Conservation (phyloP, 2,113 vertebrate species). For the Lepidothrix coronata region DNA sequence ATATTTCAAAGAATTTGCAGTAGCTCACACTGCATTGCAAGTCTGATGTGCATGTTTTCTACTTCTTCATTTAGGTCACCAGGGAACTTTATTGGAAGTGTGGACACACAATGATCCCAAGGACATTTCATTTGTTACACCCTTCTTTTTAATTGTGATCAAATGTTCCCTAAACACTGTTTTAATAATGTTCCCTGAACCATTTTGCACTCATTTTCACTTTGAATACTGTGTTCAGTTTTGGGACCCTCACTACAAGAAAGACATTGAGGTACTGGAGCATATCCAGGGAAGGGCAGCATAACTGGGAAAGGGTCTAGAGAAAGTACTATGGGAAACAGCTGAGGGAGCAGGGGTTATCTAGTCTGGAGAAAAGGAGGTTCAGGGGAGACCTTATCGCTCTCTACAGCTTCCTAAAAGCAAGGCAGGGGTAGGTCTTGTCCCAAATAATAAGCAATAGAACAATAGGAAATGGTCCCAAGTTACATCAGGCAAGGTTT, state of each 20-base stretch:
- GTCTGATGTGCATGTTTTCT: neutral
- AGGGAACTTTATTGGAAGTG: neutral
- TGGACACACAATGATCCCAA: neutral
- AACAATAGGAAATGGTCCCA: neutral
- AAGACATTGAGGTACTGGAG: neutral
- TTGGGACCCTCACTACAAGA: neutral
- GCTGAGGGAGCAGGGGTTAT: neutral
- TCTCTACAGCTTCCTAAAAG: neutral
- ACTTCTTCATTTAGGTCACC: neutral
- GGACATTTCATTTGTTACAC: neutral
- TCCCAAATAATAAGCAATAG: neutral
- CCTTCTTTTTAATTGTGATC: neutral
- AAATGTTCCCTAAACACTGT: neutral
- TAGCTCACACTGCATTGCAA: neutral
- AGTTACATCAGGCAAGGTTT: neutral
- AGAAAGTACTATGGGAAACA: neutral
- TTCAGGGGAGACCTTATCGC: accelerated
- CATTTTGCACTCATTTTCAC: neutral
- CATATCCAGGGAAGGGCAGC: neutral
- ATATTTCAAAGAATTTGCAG: neutral
- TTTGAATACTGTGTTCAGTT: neutral
- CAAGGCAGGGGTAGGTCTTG: neutral
- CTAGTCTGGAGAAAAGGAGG: neutral
- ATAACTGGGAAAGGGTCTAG: neutral
- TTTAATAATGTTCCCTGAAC: neutral